A percentile compares a stretch with the other conserved stretches of the same genome.
phyloP scores from a whole-genome alignment of 2,888 invertebrate species.

The Magallana nippona region DNA sequence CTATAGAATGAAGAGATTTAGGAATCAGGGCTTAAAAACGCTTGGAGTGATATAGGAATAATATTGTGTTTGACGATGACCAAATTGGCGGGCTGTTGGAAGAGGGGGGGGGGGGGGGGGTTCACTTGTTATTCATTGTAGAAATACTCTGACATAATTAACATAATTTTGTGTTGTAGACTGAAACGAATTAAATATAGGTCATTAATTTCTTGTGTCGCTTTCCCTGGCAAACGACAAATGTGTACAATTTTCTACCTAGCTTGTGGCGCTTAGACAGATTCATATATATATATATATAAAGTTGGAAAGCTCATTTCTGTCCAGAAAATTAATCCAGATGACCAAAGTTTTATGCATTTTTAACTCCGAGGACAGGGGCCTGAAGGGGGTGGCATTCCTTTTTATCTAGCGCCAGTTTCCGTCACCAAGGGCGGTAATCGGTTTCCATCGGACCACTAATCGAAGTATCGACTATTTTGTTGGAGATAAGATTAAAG shows the following conservation, averaged over 20 bases:
- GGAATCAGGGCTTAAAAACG: neutral
- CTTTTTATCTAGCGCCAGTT: slow-evolving; percentile 6
- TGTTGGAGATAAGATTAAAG: neutral
- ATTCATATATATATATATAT: neutral
- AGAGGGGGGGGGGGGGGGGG: no score
- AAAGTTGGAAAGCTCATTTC: neutral
- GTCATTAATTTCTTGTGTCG: slow-evolving; percentile 23
- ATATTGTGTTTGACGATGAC: no score
- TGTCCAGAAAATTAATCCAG: slow-evolving; percentile 21
- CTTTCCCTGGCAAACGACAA: neutral
- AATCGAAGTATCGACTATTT: slow-evolving; percentile 18
- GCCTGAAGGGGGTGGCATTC: neutral
- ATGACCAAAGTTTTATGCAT: slow-evolving; percentile 17
- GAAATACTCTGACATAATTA: neutral
- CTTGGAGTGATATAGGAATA: neutral
- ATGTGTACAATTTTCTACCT: neutral
- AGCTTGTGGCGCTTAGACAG: neutral
- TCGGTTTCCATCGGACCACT: neutral
- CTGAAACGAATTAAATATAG: neutral
- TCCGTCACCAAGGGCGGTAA: neutral
- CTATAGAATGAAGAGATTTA: neutral
- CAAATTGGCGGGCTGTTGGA: no score
- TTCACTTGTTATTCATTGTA: neutral
- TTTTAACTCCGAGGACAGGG: neutral
- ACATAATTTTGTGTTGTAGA: slow-evolving; percentile 10